Evolutionary conservation across 2,113 vertebrate species (phyloP).

Genomic region (Channa maculata): DNA sequence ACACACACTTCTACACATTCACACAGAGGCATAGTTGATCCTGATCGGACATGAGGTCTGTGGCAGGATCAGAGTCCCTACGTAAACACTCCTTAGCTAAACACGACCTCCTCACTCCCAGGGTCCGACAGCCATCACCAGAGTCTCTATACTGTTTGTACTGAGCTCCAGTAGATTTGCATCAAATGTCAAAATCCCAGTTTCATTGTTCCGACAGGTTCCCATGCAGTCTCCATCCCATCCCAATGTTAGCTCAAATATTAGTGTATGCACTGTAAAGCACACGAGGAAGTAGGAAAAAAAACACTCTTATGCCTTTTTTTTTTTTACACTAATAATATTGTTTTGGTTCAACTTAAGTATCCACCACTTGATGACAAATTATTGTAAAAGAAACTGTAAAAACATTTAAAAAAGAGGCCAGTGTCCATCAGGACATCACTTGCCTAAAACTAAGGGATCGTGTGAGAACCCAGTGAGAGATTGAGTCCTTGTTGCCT

Average conservation of each 20-base stretch:
- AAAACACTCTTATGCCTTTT: too few relatives aligned
- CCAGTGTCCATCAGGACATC: not conserved
- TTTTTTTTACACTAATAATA: too few relatives aligned
- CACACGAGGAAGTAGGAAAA: not conserved
- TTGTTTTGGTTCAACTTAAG: too few relatives aligned
- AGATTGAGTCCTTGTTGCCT: not conserved
- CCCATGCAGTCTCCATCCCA: slow-evolving; percentile 5
- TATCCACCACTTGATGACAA: too few relatives aligned
- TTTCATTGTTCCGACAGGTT: slow-evolving; percentile 19
- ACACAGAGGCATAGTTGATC: slow-evolving; percentile 66
- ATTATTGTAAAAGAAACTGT: too few relatives aligned
- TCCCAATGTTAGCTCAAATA: not conserved
- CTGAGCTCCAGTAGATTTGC: slow-evolving; percentile 16
- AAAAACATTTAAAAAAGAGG: not conserved
- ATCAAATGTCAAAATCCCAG: slow-evolving; percentile 9
- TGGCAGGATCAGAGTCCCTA: slow-evolving; percentile 58
- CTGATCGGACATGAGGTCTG: slow-evolving; percentile 74
- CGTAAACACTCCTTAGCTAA: slow-evolving; percentile 71
- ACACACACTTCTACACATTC: slow-evolving; percentile 38
- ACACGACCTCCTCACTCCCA: slow-evolving; percentile 60
- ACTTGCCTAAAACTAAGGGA: not conserved
- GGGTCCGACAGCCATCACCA: slow-evolving; percentile 18
- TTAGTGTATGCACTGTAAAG: not conserved
- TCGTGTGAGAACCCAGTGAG: not conserved
- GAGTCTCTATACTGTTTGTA: slow-evolving; percentile 32